Percentiles rank a stretch among this genome's conserved stretches.
phyloP scores from a whole-genome alignment of 2,797 vertebrate species.

The Tarsius wallacei region DNA sequence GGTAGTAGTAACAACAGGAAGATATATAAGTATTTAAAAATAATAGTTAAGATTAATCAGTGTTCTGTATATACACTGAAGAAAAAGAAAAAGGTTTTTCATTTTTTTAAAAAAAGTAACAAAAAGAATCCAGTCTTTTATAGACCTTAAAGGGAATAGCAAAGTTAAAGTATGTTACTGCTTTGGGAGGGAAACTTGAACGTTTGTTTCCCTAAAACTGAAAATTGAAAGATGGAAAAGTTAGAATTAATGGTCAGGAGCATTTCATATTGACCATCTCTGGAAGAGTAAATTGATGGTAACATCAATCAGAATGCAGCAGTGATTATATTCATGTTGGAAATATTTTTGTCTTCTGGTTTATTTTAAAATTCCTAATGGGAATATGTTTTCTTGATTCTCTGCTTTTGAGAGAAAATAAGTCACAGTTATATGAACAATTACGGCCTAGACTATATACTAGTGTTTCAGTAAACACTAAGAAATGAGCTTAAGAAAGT shows the following conservation, averaged over 20 bases:
- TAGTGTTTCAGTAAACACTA: conserved; percentile 8
- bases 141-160: not conserved
- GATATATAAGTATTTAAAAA: not conserved
- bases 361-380: conserved; percentile 57
- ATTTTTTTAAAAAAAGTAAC: too few species aligned
- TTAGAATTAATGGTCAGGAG: not conserved
- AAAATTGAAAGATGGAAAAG: conserved; percentile 24
- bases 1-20: not conserved
- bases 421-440: not conserved
- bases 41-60: not conserved
- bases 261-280: conserved; percentile 18
- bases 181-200: conserved; percentile 15
- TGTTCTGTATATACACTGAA: not conserved
- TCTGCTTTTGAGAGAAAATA: conserved; percentile 50
- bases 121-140: not conserved
- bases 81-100: too few species aligned
- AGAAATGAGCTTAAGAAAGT: conserved; percentile 57
- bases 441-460: not conserved
- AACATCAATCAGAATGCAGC: not conserved
- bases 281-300: conserved; percentile 41
- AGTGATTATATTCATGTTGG: conserved; percentile 44
- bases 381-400: conserved; percentile 41
- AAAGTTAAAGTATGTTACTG: not conserved
- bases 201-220: not conserved
- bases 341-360: conserved; percentile 41